Evolutionary conservation across 2,797 vertebrate species (phyloP), one percentile per base, ranked within the genome.

Genomic region (Neosalanx taihuensis): DNA sequence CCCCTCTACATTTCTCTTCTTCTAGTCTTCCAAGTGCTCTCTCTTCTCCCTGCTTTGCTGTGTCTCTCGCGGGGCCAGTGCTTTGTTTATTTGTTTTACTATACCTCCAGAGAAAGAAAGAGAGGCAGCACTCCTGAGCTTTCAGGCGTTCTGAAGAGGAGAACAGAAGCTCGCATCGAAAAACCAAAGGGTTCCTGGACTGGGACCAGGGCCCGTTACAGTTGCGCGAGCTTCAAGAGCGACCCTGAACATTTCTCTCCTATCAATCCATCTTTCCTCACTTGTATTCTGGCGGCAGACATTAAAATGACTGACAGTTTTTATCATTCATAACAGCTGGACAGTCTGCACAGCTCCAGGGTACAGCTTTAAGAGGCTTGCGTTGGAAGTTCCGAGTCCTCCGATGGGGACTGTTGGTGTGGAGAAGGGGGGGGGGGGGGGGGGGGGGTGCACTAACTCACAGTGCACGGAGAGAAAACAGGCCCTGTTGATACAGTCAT

Each of bases 401-500:
- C 79, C 64, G 64, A 26, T 30, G 71, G 72, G 79, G 75, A 61
- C 76, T 82, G 76, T 71, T 75, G 66, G 57, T 68, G 33, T 53
- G 53, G 51, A 51, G 53, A 17, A 18, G 49, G 2, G 66, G 60
- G 71, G 61, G 61, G 73, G 61, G 64, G 20, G 46, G 35, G 33
- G 17, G 3, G 65, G 66, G 56, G 75, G 75, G 76, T 64, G 41
- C 4, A n/a, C 69, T 78, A 72, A 83, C 78, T 83, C 66, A 79
- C 78, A 75, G 78, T 74, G 79, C 10, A 26, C 63, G 23, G 4
- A 73, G 80, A 29, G 73, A 88, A 87, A 89, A 88, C 81, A 84
- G 72, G 67, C 75, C 64, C 78, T 91, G 90, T 91, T 90, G 87
- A 84, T 85, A 75, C 77, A 89, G 90, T 85, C 82, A 90, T 75